phyloP scores from a whole-genome alignment of 2,888 invertebrate species.

The Autographa gamma region DNA sequence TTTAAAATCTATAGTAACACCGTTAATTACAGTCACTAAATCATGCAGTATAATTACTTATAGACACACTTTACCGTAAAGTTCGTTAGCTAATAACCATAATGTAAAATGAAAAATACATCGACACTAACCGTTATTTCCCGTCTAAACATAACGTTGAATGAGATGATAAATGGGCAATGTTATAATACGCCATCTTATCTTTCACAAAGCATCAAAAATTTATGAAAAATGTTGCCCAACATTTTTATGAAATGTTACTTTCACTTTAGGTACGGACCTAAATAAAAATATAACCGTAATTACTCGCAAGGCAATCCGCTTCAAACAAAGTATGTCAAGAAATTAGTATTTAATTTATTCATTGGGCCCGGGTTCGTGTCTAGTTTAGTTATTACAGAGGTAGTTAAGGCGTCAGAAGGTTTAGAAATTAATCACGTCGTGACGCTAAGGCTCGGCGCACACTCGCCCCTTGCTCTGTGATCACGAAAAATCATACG shows the following conservation, averaged over 20 bases:
- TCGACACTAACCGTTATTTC: background rate
- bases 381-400: slow-evolving; percentile 80
- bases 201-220: slow-evolving; percentile 37
- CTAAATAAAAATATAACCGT: slow-evolving; percentile 74
- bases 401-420: slow-evolving; percentile 72
- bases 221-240: slow-evolving; percentile 39
- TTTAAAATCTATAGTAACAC: too few relatives aligned
- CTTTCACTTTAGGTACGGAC: slow-evolving; percentile 60
- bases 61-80: background rate
- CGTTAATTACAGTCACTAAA: background rate
- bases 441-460: slow-evolving; percentile 60
- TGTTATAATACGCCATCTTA: slow-evolving; percentile 15
- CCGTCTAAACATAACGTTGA: background rate
- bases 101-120: background rate
- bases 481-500: slow-evolving; percentile 55
- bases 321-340: slow-evolving; percentile 83
- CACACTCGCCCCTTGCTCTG: slow-evolving; percentile 43
- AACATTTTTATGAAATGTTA: slow-evolving; percentile 51
- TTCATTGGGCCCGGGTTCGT: slow-evolving; percentile 82
- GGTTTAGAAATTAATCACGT: slow-evolving; percentile 76
- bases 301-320: slow-evolving; percentile 85
- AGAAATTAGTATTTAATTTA: slow-evolving; percentile 87
- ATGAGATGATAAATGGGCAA: slow-evolving; percentile 21
- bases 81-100: slow-evolving; percentile 3
- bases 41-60: background rate